Evolutionary conservation across 1,140 invertebrate genomes (phyloP).

Genomic region (Anastrepha obliqua): DNA sequence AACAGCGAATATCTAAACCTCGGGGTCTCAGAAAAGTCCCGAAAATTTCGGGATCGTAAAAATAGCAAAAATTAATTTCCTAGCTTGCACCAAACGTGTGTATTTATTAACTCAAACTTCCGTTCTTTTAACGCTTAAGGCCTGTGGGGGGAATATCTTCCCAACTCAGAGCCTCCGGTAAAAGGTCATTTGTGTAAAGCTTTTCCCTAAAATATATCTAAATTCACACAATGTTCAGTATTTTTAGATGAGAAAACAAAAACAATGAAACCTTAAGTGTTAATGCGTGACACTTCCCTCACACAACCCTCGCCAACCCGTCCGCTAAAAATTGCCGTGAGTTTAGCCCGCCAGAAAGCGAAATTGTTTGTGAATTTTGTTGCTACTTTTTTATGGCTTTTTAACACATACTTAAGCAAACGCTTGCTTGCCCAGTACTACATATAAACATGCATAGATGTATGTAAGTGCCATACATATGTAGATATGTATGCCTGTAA

Average conservation of each 20-base stretch:
- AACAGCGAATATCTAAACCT: no score
- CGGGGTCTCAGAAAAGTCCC: no score
- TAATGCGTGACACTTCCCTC: neutral
- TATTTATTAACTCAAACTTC: no score
- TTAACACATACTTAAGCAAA: neutral
- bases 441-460: no score
- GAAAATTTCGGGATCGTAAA: no score
- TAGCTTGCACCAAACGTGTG: no score
- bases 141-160: neutral
- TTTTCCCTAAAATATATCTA: neutral
- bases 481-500: neutral
- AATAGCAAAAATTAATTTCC: no score
- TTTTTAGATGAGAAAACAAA: neutral
- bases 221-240: neutral
- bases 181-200: neutral
- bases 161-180: neutral
- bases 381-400: neutral
- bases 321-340: neutral
- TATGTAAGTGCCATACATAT: neutral
- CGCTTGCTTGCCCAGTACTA: neutral
- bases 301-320: neutral
- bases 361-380: constrained; percentile 23
- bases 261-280: neutral
- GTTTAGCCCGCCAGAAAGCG: constrained; percentile 43
- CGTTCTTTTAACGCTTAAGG: no score